A percentile compares a stretch with the other conserved stretches of the same genome.
These are phyloP conservation scores for Eupithecia abbreviata DNA, from an alignment of 2,888 invertebrate genomes.

Conservation along the genomic window DNA sequence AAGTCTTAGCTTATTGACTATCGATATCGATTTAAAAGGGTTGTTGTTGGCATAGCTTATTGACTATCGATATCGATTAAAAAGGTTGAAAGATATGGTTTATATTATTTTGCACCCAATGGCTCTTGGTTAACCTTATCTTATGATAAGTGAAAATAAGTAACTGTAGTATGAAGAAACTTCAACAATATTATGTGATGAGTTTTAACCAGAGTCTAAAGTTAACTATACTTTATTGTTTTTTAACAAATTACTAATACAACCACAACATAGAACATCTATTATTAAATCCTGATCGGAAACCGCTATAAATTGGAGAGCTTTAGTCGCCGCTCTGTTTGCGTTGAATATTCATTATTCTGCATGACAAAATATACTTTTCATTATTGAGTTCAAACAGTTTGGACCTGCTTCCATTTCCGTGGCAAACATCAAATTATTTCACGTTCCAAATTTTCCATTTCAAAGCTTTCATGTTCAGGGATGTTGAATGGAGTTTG, in stretches of 20 bases:
- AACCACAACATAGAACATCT: background rate
- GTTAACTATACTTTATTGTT: background rate
- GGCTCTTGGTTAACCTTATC: too few relatives aligned
- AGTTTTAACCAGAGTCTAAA: background rate
- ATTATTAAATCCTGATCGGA: conserved; percentile 9
- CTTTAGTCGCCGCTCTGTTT: conserved; percentile 24
- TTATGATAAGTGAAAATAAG: background rate
- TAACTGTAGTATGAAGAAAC: too few relatives aligned
- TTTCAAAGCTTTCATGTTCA: conserved; percentile 4
- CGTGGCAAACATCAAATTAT: background rate
- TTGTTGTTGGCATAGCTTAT: conserved; percentile 5
- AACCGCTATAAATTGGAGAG: conserved; percentile 18
- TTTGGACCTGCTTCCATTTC: background rate
- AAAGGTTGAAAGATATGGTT: background rate
- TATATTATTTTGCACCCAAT: too few relatives aligned
- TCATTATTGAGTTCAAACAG: conserved; percentile 32
- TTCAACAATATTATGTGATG: too few relatives aligned
- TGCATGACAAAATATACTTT: conserved; percentile 22
- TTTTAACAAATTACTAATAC: background rate
- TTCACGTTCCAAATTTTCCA: background rate
- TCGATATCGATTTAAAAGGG: conserved; percentile 26
- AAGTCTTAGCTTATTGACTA: conserved; percentile 31
- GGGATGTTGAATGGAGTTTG: background rate
- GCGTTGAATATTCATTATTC: conserved; percentile 20
- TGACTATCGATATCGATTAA: conserved; percentile 35